These are phyloP conservation scores for Esox lucius DNA, from an alignment of 2,797 vertebrate species.

Conservation along the genomic window DNA sequence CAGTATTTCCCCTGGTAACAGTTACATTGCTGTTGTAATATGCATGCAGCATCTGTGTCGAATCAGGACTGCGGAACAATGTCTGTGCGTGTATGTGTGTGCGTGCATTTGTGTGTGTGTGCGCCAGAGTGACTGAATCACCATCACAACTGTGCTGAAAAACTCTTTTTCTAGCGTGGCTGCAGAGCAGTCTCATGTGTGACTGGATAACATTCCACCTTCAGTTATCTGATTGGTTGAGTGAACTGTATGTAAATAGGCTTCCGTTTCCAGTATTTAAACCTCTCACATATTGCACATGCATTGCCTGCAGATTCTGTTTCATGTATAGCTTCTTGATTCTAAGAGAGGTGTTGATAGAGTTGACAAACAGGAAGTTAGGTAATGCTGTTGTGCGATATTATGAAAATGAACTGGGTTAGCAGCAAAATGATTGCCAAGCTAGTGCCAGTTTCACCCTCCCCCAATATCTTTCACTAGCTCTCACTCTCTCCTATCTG, in stretches of 20 bases:
- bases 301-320: no score
- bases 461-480: no score
- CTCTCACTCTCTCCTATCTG: conserved; percentile 33
- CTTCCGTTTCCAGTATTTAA: no score
- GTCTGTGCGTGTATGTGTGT: neutral
- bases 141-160: no score
- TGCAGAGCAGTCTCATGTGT: no score
- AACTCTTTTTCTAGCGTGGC: no score
- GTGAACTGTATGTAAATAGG: neutral
- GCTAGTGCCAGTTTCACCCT: neutral
- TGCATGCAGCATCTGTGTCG: conserved; percentile 48
- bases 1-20: conserved; percentile 41
- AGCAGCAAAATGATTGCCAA: neutral
- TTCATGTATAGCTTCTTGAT: no score
- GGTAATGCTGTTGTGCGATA: neutral
- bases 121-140: neutral
- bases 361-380: neutral
- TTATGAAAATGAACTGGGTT: neutral
- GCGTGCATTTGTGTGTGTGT: neutral
- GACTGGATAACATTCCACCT: no score
- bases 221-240: neutral
- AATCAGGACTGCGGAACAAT: conserved; percentile 26
- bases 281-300: no score
- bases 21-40: conserved; percentile 35
- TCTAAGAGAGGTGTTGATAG: neutral